Base-by-base conservation (phyloP, 2,797 vertebrate species). In the Acanthornis magna region DNA sequence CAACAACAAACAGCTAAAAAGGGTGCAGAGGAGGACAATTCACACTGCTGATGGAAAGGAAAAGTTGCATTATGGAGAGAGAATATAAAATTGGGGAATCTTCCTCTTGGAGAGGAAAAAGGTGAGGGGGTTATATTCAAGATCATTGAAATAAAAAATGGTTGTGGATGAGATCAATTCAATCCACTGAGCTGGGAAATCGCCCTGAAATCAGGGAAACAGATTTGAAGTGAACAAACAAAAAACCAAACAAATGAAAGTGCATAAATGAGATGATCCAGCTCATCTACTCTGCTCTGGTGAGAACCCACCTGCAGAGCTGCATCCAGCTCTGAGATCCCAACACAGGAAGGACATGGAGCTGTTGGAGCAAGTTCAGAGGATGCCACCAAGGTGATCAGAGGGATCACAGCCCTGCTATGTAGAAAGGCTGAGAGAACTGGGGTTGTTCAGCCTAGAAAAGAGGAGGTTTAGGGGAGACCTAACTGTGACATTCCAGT, bases 281-380 rank as follows among this genome's bases (percentile, higher is more conserved):
- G 21, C 22, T 51, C 30, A 4, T 45, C 18, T 36, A 1, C 18
- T 23, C 13, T 30, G 26, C 34, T 32, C 29, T 34, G 30, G 13
- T 47, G 26, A 47, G 38, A 58, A 7, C 7, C 15, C 25, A 71
- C 17, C n/a, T 53, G 4, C 38, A 77, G 15, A 34, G 38, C 11
- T 71, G 12, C n/a, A 16, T 47, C 38, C 51, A 32, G 1, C n/a
- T 53, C 45, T 60, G n/a, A 29, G 4, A 5, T 60, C 11, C 29
- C 26, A 32, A 0, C n/a, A 36, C 8, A 71, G n/a, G 5, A 53
- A 20, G 30, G 38, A 20, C 1, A 0, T 71, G 30, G 42, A 68
- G 12, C 5, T 67, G 13, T 8, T 74, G 26, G 26, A 89, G 11
- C 1, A 0, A 42, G 36, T 36, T 6, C 42, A 68, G 42, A 62